These are phyloP conservation scores for Brachyistius frenatus DNA, from an alignment of 2,113 vertebrate species.

Conservation along the genomic window DNA sequence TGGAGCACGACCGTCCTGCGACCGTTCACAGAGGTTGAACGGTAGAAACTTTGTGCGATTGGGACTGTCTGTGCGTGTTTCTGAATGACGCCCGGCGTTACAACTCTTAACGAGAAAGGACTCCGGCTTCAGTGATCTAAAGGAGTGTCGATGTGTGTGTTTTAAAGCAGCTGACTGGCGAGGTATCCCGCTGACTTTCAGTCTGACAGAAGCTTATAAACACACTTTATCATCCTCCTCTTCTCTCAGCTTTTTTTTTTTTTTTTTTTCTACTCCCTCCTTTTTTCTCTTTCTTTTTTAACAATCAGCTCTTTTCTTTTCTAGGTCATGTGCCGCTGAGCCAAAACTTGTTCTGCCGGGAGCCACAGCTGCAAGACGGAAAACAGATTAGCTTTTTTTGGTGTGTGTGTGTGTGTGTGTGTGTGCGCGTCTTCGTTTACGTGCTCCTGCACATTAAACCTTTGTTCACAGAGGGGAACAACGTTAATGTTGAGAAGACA, in stretches of 20 bases:
- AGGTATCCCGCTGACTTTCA: constrained; percentile 69
- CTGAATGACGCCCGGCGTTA: not conserved
- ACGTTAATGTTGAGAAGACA: constrained; percentile 32
- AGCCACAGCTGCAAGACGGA: constrained; percentile 58
- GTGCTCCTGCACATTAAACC: constrained; percentile 14
- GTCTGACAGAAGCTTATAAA: constrained; percentile 77
- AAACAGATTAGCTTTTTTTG: constrained; percentile 58
- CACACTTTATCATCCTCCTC: constrained; percentile 55
- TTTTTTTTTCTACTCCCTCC: not conserved
- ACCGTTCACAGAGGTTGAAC: not conserved
- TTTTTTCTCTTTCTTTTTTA: constrained; percentile 50
- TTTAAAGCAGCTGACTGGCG: constrained; percentile 75
- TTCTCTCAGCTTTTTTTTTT: constrained; percentile 53
- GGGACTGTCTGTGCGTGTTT: not conserved
- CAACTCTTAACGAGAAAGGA: not conserved
- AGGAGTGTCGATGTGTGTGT: constrained; percentile 26
- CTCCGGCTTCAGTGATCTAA: not conserved
- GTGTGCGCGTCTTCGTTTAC: constrained; percentile 10
- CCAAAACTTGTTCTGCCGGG: constrained; percentile 51
- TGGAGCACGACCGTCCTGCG: not conserved
- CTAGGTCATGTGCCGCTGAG: constrained; percentile 72
- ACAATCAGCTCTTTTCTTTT: constrained; percentile 77
- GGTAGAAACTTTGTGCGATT: no score
- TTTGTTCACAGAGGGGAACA: constrained; percentile 43
- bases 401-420: constrained; percentile 24